A percentile compares a stretch with the other conserved stretches of the same genome.
Conservation (phyloP, 1,140 invertebrate genomes). For the Hylaeus volcanicus region DNA sequence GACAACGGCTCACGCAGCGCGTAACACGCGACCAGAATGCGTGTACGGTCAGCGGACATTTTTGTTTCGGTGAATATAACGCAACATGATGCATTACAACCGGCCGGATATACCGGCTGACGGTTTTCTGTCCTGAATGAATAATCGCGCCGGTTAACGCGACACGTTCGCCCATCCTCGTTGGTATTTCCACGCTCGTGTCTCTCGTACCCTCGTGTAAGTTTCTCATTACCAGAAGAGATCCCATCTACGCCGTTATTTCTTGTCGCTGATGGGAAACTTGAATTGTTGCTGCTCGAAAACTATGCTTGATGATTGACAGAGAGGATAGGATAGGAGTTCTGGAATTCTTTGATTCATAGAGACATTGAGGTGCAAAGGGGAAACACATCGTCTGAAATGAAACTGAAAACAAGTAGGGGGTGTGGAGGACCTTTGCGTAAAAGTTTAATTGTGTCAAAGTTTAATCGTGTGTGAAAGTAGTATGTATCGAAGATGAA, state of each 20-base stretch:
- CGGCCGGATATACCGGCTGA: constrained; percentile 59
- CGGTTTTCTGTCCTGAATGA: constrained; percentile 62
- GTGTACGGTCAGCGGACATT: constrained; percentile 54
- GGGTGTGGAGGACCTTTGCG: too few species aligned
- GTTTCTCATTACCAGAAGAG: background rate
- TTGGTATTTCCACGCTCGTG: background rate
- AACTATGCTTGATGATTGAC: too few species aligned
- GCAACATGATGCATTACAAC: constrained; percentile 62
- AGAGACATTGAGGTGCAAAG: too few species aligned
- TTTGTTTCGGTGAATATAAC: constrained; percentile 53
- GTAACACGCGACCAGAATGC: constrained; percentile 52
- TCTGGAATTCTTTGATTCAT: too few species aligned
- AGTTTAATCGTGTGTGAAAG: too few species aligned
- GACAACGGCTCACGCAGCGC: constrained; percentile 16
- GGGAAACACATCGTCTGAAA: too few species aligned
- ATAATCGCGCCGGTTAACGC: constrained; percentile 57
- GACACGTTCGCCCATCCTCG: constrained; percentile 14
- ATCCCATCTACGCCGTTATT: background rate
- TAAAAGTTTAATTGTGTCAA: too few species aligned
- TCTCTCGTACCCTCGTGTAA: background rate
- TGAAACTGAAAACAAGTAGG: too few species aligned
- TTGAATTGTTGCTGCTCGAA: background rate
- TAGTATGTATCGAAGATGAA: too few species aligned
- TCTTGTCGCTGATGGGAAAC: background rate
- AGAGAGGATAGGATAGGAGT: too few species aligned